phyloP scores from a whole-genome alignment of 1,140 invertebrate genomes.

The Drosophila tropicalis region DNA sequence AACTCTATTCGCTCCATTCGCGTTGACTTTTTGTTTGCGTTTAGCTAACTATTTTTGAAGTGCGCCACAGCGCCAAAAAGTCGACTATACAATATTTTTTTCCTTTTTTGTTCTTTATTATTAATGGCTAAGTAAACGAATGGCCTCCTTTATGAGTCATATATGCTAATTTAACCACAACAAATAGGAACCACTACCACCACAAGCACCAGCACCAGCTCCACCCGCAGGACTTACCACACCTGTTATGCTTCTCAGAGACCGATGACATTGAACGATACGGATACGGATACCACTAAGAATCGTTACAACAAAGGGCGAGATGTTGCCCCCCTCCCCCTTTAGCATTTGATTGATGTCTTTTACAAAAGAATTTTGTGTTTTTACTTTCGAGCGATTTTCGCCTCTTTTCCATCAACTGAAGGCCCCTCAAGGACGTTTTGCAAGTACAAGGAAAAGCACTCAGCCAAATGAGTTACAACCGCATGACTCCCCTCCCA shows the following conservation, averaged over 20 bases:
- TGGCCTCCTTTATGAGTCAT: constrained; percentile 54
- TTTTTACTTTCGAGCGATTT: constrained; percentile 40
- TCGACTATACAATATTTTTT: constrained; percentile 45
- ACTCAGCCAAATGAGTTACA: constrained; percentile 75
- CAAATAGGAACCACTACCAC: constrained; percentile 27
- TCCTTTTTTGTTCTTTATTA: constrained; percentile 53
- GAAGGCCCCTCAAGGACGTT: constrained; percentile 46
- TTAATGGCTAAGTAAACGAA: constrained; percentile 68
- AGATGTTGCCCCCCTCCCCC: background rate
- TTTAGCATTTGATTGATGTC: constrained; percentile 51
- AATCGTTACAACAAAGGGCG: background rate
- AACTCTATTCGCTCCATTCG: background rate
- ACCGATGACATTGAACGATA: constrained; percentile 61
- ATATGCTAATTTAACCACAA: constrained; percentile 71
- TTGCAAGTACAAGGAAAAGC: constrained; percentile 65
- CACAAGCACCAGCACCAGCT: too few species aligned
- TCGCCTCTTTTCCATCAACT: constrained; percentile 15
- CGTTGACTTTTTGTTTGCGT: constrained; percentile 31
- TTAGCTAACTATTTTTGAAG: constrained; percentile 53
- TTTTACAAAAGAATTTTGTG: constrained; percentile 31
- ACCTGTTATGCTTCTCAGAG: constrained; percentile 54
- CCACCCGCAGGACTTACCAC: constrained; percentile 22
- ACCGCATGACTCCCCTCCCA: constrained; percentile 8
- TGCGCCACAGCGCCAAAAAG: constrained; percentile 56
- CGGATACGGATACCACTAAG: constrained; percentile 31